phyloP scores from a whole-genome alignment of 2,113 vertebrate genomes.

The Pholis gunnellus region DNA sequence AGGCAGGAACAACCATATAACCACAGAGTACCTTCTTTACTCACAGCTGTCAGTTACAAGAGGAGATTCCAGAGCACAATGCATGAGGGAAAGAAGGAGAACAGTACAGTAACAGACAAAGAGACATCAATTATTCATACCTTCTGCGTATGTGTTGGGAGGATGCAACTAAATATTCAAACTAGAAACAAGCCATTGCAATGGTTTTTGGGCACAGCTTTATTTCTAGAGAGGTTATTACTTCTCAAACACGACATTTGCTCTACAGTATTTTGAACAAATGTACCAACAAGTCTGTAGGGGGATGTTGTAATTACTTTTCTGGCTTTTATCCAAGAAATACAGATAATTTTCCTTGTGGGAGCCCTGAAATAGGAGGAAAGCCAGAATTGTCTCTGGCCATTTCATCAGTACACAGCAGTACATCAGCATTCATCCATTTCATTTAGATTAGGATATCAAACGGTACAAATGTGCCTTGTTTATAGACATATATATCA shows the following conservation, averaged over 20 bases:
- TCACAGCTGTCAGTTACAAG: conserved; percentile 6
- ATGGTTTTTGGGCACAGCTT: conserved; percentile 13
- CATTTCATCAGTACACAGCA: conserved; percentile 30
- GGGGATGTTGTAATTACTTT: conserved; percentile 57
- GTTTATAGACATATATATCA: neutral
- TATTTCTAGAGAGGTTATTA: conserved; percentile 23
- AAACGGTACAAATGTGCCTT: neutral
- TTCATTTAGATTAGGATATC: conserved; percentile 24
- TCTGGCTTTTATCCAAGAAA: conserved; percentile 56
- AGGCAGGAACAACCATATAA: neutral
- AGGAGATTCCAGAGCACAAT: conserved; percentile 26
- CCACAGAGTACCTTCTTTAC: neutral
- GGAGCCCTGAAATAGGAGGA: conserved; percentile 36
- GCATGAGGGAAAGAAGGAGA: conserved; percentile 31
- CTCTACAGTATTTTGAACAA: conserved; percentile 36
- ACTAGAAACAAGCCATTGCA: neutral
- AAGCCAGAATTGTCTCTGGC: conserved; percentile 37
- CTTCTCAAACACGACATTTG: conserved; percentile 33
- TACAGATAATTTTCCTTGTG: conserved; percentile 39
- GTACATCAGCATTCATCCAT: conserved; percentile 17
- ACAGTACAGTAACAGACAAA: conserved; percentile 32
- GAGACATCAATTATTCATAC: conserved; percentile 60
- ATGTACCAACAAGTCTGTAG: conserved; percentile 52
- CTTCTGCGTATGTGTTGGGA: conserved; percentile 19
- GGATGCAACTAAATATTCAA: conserved; percentile 32